These are phyloP conservation scores for Zele albiditarsus DNA, from an alignment of 2,888 invertebrate species.

Conservation along the genomic window DNA sequence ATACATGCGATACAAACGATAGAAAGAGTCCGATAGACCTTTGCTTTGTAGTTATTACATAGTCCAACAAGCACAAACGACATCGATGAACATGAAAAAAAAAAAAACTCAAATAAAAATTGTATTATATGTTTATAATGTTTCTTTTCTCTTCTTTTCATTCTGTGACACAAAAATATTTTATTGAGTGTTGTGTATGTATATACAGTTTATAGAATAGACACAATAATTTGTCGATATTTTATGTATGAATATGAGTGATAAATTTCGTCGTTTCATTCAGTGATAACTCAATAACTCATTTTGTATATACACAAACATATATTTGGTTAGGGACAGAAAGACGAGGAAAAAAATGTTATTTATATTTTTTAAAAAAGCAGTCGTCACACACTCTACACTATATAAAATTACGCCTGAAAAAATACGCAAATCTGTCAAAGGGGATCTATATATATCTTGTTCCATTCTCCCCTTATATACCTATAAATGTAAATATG, in stretches of 20 bases:
- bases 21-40: neutral
- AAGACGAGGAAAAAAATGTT: neutral
- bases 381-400: neutral
- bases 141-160: neutral
- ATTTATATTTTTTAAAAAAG: neutral
- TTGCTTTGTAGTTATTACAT: slow-evolving; percentile 21
- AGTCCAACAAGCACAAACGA: slow-evolving; percentile 14
- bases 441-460: neutral
- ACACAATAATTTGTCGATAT: neutral
- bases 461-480: neutral
- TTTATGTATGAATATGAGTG: neutral
- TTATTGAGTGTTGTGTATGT: neutral
- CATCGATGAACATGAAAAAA: neutral
- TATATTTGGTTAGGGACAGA: neutral
- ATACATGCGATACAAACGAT: slow-evolving; percentile 4
- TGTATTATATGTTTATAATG: neutral
- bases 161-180: neutral
- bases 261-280: slow-evolving; percentile 37
- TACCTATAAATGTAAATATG: neutral
- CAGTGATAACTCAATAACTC: too few relatives aligned
- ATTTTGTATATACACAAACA: too few relatives aligned
- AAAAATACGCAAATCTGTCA: neutral
- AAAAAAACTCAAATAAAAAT: neutral
- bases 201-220: neutral
- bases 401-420: neutral